Base-by-base conservation (phyloP, 2,888 invertebrate genomes). In the Catonia carolina region DNA sequence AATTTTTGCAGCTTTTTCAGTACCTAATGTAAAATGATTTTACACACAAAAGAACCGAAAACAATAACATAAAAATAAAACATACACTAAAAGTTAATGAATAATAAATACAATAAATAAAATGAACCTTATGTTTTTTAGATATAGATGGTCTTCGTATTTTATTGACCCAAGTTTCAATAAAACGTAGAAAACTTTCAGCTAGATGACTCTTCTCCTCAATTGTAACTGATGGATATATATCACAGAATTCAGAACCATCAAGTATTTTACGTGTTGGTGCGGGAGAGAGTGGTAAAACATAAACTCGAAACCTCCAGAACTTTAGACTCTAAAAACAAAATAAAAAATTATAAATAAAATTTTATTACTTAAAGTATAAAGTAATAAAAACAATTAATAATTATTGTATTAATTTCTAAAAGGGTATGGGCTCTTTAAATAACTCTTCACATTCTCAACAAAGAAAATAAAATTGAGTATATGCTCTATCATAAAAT, bases 241-340 rank as follows among this genome's bases (percentile, higher is more conserved):
- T 84, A 72, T 95, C 92, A 71, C 92, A 94, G 68, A 84, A 81
- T 1, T 81, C 75, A 1, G 80, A 73, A 36, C 83, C 83, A 55
- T 89, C 89, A 8, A 88, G 74, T 55, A 91, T 89, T 68, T 82
- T 83, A 69, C 87, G 85, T 2, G 77, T 76, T 0, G 86, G 88
- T 12, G 84, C 77, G 69, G 88, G 90, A 68, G 84, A 84, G 52
- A 86, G 77, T 0, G 96, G 96, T 53, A 98, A 71, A 1, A 97
- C 75, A 62, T 93, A 86, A 63, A 96, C 88, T 45, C 96, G 82
- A 70, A 93, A 91, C 59, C 96, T 81, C 92, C 92, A 94, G 71
- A 87, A 93, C 72, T 93, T 93, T 22, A 89, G 74, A 10, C 84
- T 80, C 89, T 90, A 69, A 36, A 71, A 64, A 18, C 59, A 36